Conservation (phyloP, 2,113 vertebrate species). For the Psilopogon haemacephalus region DNA sequence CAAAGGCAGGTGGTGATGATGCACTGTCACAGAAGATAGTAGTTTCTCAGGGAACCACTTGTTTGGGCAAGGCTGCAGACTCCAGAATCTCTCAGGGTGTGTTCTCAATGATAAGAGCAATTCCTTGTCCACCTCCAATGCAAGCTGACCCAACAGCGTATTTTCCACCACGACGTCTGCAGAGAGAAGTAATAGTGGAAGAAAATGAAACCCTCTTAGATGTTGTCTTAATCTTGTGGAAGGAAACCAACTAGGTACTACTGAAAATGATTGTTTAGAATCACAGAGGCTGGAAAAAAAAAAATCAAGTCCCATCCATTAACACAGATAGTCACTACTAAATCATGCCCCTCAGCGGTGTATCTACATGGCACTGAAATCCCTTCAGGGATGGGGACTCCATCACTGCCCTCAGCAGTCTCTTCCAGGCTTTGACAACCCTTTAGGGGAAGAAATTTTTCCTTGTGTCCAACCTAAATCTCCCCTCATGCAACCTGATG, state of each 20-base stretch:
- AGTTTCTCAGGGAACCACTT: background rate
- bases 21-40: background rate
- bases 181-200: background rate
- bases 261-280: background rate
- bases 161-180: constrained; percentile 88
- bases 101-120: constrained; percentile 89
- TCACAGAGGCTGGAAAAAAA: too few relatives aligned
- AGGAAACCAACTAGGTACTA: fast-evolving
- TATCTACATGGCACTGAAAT: too few relatives aligned
- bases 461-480: too few relatives aligned
- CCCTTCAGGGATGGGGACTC: too few relatives aligned
- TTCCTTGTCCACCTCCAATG: constrained; percentile 95
- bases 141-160: constrained; percentile 93
- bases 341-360: too few relatives aligned
- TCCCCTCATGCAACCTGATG: too few relatives aligned
- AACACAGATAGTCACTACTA: too few relatives aligned
- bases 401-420: too few relatives aligned
- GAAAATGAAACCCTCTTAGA: background rate
- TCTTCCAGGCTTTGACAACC: too few relatives aligned
- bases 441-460: too few relatives aligned
- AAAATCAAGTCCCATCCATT: too few relatives aligned
- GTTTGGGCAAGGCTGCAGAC: background rate
- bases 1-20: background rate
- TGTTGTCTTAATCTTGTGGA: background rate
- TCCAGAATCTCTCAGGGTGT: constrained; percentile 59